Base-by-base conservation (phyloP, 2,113 vertebrate genomes). In the Grammomys surdaster region DNA sequence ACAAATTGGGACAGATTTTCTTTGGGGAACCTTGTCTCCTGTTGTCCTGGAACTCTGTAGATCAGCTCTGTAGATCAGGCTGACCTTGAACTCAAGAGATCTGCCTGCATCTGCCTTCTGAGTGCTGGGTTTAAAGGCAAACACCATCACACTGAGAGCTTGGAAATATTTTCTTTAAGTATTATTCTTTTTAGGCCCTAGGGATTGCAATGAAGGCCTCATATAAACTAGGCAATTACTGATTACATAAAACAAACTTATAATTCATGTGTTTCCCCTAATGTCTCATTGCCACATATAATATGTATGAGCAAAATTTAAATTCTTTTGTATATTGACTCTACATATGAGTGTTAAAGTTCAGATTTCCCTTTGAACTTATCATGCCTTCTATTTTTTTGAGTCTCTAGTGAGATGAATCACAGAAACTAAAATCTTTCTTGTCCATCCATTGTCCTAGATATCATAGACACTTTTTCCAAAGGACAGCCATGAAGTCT, bases 101-200 rank as follows among this genome's bases (percentile, higher is more conserved):
- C 7, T 20, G n/a, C 70, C 36, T 73, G n/a, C 8, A 7, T 73
- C 70, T 73, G 3, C 70, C 70, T 73, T n/a, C 8, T 40, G 36
- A 20, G 36, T 73, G 7, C n/a, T 22, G n/a, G 36, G 17, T 20
- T 73, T 73, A n/a, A 73, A 40, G n/a, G 19, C 19, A 40, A 22
- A n/a, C 1, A 9, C 70, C 3, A 73, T n/a, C n/a, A 40, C n/a
- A 4, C 70, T 3, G 0, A 73, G n/a, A n/a, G n/a, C 6, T 14
- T 1, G 5, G 3, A 31, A 72, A 28, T 43, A 69, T 7, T 3
- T 69, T 69, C 26, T 70, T 19, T 40, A 86, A 67, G 5, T 19
- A 40, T 56, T 3, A 56, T 40, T 17, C 14, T 28, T 56, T 88
- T 70, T 14, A 36, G 7, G 28, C 33, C 33, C 26, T 87, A 20